Conservation (phyloP, 2,797 vertebrate genomes). For the Coregonus sp. region DNA sequence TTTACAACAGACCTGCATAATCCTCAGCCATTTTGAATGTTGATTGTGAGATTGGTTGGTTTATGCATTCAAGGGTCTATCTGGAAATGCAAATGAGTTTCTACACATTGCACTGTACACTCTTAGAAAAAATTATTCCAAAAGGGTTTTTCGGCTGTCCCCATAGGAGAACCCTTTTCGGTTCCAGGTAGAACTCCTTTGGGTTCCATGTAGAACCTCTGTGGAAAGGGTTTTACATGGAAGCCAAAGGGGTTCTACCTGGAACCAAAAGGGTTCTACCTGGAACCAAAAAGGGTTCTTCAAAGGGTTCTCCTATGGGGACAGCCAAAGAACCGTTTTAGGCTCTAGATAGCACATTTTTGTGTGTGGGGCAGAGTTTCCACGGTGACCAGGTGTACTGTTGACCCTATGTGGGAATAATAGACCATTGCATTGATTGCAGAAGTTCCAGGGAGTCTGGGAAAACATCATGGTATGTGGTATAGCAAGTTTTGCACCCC, state of each 20-base stretch:
- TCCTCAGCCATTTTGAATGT: neutral
- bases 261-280: neutral
- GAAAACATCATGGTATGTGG: neutral
- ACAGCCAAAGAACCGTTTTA: too few species aligned
- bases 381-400: slow-evolving; percentile 1
- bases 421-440: too few species aligned
- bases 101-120: neutral
- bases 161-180: too few species aligned
- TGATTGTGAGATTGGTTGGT: neutral
- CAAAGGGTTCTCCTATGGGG: neutral
- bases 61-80: neutral
- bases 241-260: neutral
- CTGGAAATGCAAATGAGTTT: neutral
- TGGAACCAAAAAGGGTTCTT: neutral
- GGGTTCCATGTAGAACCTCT: too few species aligned
- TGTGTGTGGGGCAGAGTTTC: neutral
- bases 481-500: neutral
- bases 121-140: too few species aligned
- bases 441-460: neutral
- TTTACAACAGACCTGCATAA: neutral
- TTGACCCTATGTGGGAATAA: too few species aligned
- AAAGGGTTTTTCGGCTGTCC: too few species aligned
- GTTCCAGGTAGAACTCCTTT: too few species aligned
- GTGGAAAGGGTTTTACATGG: neutral
- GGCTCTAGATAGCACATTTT: neutral